Evolutionary conservation across 1,140 invertebrate genomes (phyloP).

Genomic region (Drosophila leontia): DNA sequence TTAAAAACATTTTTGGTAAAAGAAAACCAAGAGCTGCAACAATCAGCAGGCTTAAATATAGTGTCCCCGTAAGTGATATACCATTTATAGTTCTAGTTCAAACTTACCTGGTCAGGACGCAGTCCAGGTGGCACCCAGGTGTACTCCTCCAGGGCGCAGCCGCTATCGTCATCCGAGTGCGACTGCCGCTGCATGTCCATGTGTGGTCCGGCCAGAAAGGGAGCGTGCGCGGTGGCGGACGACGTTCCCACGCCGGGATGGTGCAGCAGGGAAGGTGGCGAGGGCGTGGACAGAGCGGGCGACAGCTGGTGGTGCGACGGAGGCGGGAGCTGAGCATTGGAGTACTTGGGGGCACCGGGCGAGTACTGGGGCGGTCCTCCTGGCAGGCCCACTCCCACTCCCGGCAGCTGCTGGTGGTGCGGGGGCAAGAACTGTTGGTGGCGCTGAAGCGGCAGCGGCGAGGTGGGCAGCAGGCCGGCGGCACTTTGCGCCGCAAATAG

Average conservation of each 20-base stretch:
- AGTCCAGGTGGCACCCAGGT: conserved; percentile 98
- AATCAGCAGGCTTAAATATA: not conserved
- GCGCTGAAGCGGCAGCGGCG: conserved; percentile 83
- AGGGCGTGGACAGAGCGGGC: conserved; percentile 78
- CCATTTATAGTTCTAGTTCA: not conserved
- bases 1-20: not conserved
- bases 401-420: conserved; percentile 85
- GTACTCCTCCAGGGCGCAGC: conserved; percentile 98
- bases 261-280: conserved; percentile 84
- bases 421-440: conserved; percentile 85
- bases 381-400: conserved; percentile 48
- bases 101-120: conserved; percentile 96
- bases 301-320: conserved; percentile 73
- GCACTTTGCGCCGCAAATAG: conserved; percentile 69
- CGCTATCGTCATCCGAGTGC: conserved; percentile 98
- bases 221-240: conserved; percentile 74
- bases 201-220: conserved; percentile 86
- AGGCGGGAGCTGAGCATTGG: conserved; percentile 79
- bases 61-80: too few species aligned
- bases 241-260: conserved; percentile 71
- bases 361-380: conserved; percentile 61
- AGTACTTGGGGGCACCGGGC: conserved; percentile 71
- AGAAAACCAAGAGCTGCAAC: not conserved
- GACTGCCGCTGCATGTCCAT: conserved; percentile 94
- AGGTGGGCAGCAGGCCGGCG: conserved; percentile 78